Conservation (phyloP, 2,113 vertebrate genomes). For the Spermophilus dauricus region DNA sequence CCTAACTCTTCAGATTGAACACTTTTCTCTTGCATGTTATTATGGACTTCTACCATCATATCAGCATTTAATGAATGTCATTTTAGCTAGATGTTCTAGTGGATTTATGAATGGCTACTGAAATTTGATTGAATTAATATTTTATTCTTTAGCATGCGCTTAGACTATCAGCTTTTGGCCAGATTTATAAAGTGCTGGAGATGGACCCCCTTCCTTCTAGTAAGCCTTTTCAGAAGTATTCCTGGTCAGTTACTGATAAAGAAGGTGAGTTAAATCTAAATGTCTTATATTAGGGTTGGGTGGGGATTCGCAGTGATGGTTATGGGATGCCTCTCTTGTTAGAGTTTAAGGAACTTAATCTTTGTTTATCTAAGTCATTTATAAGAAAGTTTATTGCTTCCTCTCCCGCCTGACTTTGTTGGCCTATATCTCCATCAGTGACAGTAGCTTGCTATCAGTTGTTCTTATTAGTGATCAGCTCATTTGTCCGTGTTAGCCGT, state of each 20-base stretch:
- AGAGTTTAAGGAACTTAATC: background rate
- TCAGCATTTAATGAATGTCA: conserved; percentile 33
- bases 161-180: conserved; percentile 97
- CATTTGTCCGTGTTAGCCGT: background rate
- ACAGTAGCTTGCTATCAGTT: background rate
- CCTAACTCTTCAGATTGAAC: background rate
- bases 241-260: conserved; percentile 96
- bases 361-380: background rate
- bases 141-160: conserved; percentile 93
- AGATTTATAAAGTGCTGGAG: conserved; percentile 99
- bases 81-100: conserved; percentile 57
- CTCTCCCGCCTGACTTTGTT: background rate
- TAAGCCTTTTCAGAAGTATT: conserved; percentile 98
- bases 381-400: background rate
- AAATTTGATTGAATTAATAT: conserved; percentile 72
- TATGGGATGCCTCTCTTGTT: background rate
- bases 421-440: background rate
- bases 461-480: conserved; percentile 50
- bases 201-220: conserved; percentile 99
- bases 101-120: conserved; percentile 44
- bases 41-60: conserved; percentile 27
- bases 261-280: conserved; percentile 91
- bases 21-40: conserved; percentile 25
- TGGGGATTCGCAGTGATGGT: background rate
- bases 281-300: background rate